Conservation (phyloP, 2,797 vertebrate genomes). For the Pseudochirops cupreus region DNA sequence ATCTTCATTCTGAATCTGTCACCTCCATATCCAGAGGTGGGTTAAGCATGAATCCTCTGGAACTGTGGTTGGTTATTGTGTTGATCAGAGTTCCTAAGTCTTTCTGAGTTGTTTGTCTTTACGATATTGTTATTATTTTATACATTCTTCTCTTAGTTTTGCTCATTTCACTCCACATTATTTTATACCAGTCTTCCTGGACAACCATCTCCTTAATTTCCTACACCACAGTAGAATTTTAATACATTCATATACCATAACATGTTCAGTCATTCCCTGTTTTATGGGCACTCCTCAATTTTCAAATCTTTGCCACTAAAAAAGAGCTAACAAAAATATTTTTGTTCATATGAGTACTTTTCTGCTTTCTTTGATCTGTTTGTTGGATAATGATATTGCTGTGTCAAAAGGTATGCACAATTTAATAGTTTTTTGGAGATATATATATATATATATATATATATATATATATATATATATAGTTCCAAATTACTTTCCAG, state of each 20-base stretch:
- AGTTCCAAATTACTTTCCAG: neutral
- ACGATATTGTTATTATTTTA: neutral
- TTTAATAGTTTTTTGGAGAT: neutral
- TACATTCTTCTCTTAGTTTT: neutral
- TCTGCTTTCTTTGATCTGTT: neutral
- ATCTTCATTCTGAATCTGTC: neutral
- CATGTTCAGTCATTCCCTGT: neutral
- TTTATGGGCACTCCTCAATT: neutral
- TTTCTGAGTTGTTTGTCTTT: neutral
- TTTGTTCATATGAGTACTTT: neutral
- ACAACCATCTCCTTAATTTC: neutral
- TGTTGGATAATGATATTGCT: neutral
- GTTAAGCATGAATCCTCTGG: neutral
- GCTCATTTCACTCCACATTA: neutral
- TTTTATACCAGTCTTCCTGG: neutral
- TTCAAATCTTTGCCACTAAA: neutral
- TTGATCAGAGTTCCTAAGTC: neutral
- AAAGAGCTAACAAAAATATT: neutral
- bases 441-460: neutral
- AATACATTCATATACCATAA: neutral
- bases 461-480: neutral
- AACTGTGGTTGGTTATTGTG: neutral
- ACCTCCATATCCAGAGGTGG: neutral
- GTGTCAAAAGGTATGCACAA: neutral
- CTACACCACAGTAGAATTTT: neutral